Evolutionary conservation across 2,797 vertebrate species (phyloP).

Genomic region (Enteromius unitaeniatus): DNA sequence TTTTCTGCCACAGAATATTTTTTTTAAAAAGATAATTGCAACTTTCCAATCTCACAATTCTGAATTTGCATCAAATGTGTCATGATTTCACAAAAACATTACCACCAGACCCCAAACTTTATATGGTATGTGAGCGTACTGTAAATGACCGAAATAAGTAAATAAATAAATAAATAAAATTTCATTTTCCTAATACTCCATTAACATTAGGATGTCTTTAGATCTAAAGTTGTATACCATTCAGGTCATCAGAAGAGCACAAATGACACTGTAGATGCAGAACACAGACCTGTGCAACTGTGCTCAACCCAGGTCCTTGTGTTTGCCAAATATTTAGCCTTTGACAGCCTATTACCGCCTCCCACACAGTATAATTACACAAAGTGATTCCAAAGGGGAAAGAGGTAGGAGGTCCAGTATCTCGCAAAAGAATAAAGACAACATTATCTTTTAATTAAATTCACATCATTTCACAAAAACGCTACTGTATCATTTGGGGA

Average conservation of each 20-base stretch:
- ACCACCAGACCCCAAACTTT: not conserved
- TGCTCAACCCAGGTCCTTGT: not conserved
- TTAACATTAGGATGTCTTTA: not conserved
- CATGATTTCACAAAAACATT: not conserved
- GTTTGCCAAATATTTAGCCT: constrained; percentile 22
- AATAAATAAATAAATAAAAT: not conserved
- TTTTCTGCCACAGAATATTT: no score
- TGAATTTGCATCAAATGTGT: not conserved
- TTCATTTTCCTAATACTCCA: not conserved
- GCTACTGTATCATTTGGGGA: constrained; percentile 72
- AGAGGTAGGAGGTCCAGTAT: constrained; percentile 57
- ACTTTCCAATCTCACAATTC: no score
- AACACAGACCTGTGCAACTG: not conserved
- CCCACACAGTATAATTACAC: constrained; percentile 53
- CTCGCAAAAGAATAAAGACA: constrained; percentile 71
- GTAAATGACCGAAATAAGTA: not conserved
- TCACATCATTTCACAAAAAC: constrained; percentile 76
- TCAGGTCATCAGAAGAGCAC: not conserved
- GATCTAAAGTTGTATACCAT: not conserved
- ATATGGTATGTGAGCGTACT: not conserved
- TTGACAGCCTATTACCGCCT: constrained; percentile 21
- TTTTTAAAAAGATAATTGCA: no score
- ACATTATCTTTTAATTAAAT: constrained; percentile 86
- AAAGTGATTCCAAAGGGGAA: constrained; percentile 40
- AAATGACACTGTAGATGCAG: not conserved